These are phyloP conservation scores for Tribolium madens DNA, from an alignment of 1,140 invertebrate species.

Conservation along the genomic window DNA sequence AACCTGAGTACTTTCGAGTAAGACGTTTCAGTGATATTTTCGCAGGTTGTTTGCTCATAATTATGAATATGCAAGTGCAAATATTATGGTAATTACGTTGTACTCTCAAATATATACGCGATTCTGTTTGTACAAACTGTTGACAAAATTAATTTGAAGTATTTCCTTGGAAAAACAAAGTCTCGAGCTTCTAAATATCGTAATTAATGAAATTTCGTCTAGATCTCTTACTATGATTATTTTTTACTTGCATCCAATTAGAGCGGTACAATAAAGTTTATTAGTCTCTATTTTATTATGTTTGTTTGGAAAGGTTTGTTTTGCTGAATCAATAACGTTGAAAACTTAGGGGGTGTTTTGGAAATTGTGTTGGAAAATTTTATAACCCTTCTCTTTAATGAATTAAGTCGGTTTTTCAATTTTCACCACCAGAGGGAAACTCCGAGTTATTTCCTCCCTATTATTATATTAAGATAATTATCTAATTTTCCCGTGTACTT, in stretches of 20 bases:
- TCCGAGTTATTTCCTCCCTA: not conserved
- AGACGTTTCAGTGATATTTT: not conserved
- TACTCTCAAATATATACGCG: not conserved
- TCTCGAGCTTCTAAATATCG: not conserved
- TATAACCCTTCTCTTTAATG: not conserved
- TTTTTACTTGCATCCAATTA: slow-evolving; percentile 13
- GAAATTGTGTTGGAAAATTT: not conserved
- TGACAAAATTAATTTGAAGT: not conserved
- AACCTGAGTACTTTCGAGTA: not conserved
- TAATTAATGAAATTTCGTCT: not conserved
- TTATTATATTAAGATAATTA: slow-evolving; percentile 6
- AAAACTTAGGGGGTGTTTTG: not conserved
- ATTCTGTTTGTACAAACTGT: slow-evolving; percentile 6
- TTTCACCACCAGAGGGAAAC: too few relatives aligned
- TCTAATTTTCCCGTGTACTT: slow-evolving; percentile 19
- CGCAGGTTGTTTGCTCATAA: slow-evolving; percentile 9
- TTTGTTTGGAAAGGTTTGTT: slow-evolving; percentile 1
- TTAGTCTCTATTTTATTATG: not conserved
- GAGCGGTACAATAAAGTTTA: slow-evolving; percentile 15
- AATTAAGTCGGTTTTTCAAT: not conserved
- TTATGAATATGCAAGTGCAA: slow-evolving; percentile 29
- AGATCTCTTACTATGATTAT: not conserved
- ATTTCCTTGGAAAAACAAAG: slow-evolving; percentile 13
- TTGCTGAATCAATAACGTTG: not conserved
- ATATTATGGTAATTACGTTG: slow-evolving; percentile 21